phyloP scores from a whole-genome alignment of 2,888 invertebrate species.

The Neoascia interrupta region DNA sequence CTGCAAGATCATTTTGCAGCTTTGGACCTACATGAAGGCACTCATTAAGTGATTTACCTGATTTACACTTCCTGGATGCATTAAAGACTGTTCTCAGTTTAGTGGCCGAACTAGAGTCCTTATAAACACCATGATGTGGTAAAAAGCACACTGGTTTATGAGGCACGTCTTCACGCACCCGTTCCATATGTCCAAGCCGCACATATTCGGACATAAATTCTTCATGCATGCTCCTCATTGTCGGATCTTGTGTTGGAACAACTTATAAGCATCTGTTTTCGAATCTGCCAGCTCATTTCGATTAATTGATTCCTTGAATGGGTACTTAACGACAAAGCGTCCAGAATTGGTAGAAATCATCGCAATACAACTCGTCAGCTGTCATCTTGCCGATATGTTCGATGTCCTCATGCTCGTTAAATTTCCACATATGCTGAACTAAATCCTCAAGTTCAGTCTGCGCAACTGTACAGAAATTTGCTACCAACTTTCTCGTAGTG shows the following conservation, averaged over 20 bases:
- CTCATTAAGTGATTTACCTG: neutral
- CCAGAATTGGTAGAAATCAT: too few species aligned
- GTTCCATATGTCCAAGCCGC: neutral
- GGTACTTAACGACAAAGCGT: neutral
- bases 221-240: neutral
- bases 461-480: neutral
- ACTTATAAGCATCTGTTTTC: neutral
- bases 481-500: neutral
- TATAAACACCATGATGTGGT: conserved; percentile 5
- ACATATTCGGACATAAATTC: neutral
- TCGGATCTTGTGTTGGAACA: neutral
- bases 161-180: neutral
- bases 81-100: neutral
- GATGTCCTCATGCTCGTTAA: conserved; percentile 21
- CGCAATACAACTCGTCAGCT: conserved; percentile 37
- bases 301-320: neutral
- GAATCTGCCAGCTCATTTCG: neutral
- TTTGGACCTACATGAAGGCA: neutral
- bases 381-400: conserved; percentile 26
- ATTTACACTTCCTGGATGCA: neutral
- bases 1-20: neutral
- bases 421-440: conserved; percentile 46
- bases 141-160: neutral
- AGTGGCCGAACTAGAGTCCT: neutral
- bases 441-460: neutral